These are phyloP conservation scores for Drosophila multiciliata DNA, from an alignment of 2,888 invertebrate species.

Conservation along the genomic window DNA sequence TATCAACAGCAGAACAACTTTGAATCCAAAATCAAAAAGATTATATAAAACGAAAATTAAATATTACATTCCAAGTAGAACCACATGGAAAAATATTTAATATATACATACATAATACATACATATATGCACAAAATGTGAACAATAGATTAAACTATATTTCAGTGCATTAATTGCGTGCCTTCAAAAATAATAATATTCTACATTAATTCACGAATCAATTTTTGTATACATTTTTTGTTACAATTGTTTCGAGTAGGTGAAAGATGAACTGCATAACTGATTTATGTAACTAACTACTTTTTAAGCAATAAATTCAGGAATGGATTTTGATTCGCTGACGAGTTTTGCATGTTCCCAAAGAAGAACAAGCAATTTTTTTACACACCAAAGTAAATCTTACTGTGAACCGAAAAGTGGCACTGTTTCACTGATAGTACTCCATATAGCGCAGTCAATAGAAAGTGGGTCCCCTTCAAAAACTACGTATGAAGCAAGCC, in stretches of 20 bases:
- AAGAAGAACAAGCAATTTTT: too few relatives aligned
- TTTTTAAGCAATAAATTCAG: neutral
- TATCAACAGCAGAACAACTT: neutral
- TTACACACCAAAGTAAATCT: neutral
- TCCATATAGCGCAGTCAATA: constrained; percentile 14
- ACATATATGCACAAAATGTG: neutral
- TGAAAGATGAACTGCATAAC: neutral
- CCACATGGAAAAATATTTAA: too few relatives aligned
- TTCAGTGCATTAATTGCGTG: neutral
- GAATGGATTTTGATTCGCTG: neutral
- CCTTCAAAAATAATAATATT: neutral
- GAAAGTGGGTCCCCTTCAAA: constrained; percentile 13
- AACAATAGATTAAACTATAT: neutral
- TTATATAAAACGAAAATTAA: neutral
- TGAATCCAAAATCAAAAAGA: neutral
- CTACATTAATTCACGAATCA: neutral
- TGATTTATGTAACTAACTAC: neutral
- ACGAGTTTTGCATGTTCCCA: neutral
- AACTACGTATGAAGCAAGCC: constrained; percentile 19
- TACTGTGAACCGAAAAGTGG: neutral
- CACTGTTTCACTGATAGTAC: constrained; percentile 15
- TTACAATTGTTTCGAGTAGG: too few relatives aligned
- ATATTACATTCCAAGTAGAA: neutral
- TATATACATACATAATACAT: too few relatives aligned
- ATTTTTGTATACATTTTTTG: neutral